Evolutionary conservation across 2,888 invertebrate genomes (phyloP), one percentile per base, ranked within the genome.

Genomic region (Shargacucullia verbasci): DNA sequence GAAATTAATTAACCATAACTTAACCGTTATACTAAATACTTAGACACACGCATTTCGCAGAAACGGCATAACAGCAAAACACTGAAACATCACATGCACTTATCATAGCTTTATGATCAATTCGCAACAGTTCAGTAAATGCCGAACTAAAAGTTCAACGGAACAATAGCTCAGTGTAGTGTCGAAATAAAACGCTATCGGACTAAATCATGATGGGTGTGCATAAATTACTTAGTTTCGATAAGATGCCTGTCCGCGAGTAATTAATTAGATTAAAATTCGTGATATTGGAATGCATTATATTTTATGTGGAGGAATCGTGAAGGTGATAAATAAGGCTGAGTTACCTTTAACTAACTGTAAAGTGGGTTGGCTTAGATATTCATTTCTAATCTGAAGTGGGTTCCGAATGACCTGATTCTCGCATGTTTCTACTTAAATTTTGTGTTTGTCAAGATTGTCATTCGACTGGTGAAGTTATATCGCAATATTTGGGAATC

Each of bases 141-240:
- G 91, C 85, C 92, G 91, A 74, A 73, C 76, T 76, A 7, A 91
- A 92, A 92, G 92, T 92, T 92, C 92, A 92, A 70, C 73, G 70
- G 85, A 90, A 91, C 90, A 90, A 90, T 89, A 46, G 77, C 73
- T 47, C 54, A 57, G 57, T 64, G 70, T 61, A 35, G 80, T 87
- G 87, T 84, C 79, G 90, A 87, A 90, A 89, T 79, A 15, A 29
- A 6, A 47, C 54, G 50, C 68, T 70, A 66, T 73, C 61, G 62
- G 62, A 62, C 65, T 62, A 63, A 73, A 79, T 77, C 73, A 70
- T 61, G 72, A 77, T 74, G 64, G 72, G 74, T 76, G 75, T 76
- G 70, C 76, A 80, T 81, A 68, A 74, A 77, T 79, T 74, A 72
- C 14, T 25, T 54, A 57, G 44, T 31, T 57, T 25, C 48, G 78